Evolutionary conservation across 2,888 invertebrate genomes (phyloP).

Genomic region (Scotopteryx bipunctaria): DNA sequence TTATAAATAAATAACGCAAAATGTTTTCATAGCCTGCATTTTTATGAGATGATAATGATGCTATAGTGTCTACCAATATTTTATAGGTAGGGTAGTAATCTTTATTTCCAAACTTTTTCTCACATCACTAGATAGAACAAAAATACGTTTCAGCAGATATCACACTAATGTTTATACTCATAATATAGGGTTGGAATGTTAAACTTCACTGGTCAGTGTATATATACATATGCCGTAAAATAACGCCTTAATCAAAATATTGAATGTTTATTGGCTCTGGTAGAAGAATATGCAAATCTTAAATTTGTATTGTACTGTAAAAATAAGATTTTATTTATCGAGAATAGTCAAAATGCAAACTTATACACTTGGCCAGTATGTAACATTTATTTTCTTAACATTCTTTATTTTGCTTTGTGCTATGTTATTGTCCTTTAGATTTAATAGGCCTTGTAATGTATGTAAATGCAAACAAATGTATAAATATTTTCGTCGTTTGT

Average conservation of each 20-base stretch:
- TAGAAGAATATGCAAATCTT: too few relatives aligned
- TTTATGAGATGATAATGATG: constrained; percentile 1
- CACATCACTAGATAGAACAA: constrained; percentile 15
- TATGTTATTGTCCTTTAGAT: constrained; percentile 26
- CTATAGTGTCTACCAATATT: constrained; percentile 11
- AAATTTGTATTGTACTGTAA: too few relatives aligned
- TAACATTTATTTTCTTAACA: neutral
- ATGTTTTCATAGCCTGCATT: constrained; percentile 12
- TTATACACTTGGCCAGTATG: neutral
- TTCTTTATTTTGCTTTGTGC: constrained; percentile 22
- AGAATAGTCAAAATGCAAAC: too few relatives aligned
- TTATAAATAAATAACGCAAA: constrained; percentile 2
- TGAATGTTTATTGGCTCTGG: too few relatives aligned
- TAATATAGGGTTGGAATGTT: constrained; percentile 10
- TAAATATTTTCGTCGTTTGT: constrained; percentile 59
- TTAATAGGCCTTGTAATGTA: constrained; percentile 69
- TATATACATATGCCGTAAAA: neutral
- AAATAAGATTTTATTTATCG: too few relatives aligned
- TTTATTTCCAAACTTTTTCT: constrained; percentile 16
- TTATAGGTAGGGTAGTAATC: constrained; percentile 6
- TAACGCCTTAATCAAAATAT: neutral
- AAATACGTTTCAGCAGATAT: constrained; percentile 9
- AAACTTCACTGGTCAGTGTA: constrained; percentile 1
- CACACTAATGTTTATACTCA: constrained; percentile 15
- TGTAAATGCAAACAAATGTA: constrained; percentile 74